These are phyloP conservation scores for Pogoniulus pusillus DNA, from an alignment of 2,797 vertebrate species.

Conservation along the genomic window DNA sequence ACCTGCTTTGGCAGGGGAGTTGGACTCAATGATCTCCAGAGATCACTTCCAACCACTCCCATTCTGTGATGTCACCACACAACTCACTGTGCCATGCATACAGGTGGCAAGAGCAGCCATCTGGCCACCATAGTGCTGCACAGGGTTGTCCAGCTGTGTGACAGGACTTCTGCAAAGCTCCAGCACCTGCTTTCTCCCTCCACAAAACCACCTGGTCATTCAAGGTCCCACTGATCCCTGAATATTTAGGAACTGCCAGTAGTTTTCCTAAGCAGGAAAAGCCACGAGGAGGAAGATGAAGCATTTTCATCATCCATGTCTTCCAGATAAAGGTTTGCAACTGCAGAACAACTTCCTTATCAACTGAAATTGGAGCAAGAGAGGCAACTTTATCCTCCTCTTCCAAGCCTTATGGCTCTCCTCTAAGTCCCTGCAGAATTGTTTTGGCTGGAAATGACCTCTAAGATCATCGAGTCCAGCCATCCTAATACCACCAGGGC, in stretches of 20 bases:
- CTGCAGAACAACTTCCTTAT: background rate
- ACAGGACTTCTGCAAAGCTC: background rate
- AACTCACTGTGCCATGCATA: accelerated
- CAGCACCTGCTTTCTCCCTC: background rate
- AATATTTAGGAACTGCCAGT: background rate
- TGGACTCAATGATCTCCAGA: no score
- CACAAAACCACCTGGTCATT: background rate
- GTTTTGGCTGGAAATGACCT: no score
- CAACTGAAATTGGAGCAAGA: background rate
- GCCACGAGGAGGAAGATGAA: background rate
- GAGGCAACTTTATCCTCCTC: background rate
- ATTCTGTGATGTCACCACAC: accelerated
- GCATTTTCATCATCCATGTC: background rate
- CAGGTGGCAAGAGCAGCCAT: background rate
- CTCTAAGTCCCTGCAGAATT: background rate
- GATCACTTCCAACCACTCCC: no score
- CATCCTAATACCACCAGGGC: no score
- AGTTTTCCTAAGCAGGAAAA: background rate
- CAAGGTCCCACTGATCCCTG: background rate
- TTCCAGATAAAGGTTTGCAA: background rate
- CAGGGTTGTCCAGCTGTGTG: background rate
- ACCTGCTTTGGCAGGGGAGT: no score
- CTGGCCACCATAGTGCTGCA: background rate
- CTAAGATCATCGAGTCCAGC: no score
- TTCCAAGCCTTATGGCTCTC: background rate